These are phyloP conservation scores for Rhabdophis nuchalis DNA, from an alignment of 2,797 vertebrate genomes.

Conservation along the genomic window DNA sequence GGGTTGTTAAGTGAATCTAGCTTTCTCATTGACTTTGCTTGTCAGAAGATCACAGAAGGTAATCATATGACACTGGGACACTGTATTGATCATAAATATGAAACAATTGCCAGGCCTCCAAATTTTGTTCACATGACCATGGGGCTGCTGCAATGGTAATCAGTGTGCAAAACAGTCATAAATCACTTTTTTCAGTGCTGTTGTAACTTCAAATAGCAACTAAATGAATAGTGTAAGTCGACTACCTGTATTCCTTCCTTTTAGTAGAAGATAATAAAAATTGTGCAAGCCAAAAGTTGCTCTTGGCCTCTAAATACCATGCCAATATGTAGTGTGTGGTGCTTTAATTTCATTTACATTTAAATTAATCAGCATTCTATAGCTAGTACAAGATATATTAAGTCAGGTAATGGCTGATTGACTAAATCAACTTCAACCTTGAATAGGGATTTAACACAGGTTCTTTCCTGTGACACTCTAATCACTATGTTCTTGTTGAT, in stretches of 20 bases:
- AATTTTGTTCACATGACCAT: neutral
- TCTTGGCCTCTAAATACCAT: neutral
- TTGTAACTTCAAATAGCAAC: neutral
- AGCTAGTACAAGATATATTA: neutral
- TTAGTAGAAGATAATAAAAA: neutral
- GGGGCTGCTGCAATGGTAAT: neutral
- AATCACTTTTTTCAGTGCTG: neutral
- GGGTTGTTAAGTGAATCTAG: neutral
- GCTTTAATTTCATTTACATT: neutral
- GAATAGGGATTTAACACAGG: neutral
- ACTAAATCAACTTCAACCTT: neutral
- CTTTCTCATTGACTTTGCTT: neutral
- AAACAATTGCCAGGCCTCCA: neutral
- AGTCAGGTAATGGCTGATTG: neutral
- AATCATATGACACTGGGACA: neutral
- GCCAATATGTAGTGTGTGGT: neutral
- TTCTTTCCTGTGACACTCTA: neutral
- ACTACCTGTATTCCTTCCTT: neutral
- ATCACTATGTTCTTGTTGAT: neutral
- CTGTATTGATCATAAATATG: neutral
- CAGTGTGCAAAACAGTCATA: neutral
- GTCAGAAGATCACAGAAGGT: neutral
- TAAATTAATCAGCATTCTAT: neutral
- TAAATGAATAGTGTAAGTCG: neutral
- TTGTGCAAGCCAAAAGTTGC: neutral